Conservation (phyloP, 2,113 vertebrate genomes). For the Pygoscelis antarcticus region DNA sequence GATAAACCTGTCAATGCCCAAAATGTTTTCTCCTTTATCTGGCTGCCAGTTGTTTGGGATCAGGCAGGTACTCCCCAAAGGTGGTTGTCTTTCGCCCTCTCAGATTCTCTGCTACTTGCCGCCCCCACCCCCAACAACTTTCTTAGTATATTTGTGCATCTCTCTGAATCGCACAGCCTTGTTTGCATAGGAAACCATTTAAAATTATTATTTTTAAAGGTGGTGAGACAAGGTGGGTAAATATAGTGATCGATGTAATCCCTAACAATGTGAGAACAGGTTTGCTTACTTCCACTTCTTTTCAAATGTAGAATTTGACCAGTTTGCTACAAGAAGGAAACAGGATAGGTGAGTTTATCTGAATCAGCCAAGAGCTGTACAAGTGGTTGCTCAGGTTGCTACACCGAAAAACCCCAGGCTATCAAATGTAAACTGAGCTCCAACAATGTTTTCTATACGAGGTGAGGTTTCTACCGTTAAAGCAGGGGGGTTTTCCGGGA, state of each 20-base stretch:
- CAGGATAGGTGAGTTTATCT: not conserved
- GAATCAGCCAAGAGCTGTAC: not conserved
- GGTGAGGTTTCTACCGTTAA: not conserved
- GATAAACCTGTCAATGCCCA: not conserved
- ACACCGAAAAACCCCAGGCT: not conserved
- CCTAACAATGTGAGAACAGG: rapidly evolving
- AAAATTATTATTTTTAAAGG: not conserved
- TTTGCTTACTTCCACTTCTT: not conserved
- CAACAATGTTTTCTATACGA: not conserved
- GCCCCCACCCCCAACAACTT: not conserved
- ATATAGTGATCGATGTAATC: not conserved
- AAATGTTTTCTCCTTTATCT: not conserved
- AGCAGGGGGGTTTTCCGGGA: not conserved
- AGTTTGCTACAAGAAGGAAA: not conserved
- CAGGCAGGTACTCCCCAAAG: not conserved
- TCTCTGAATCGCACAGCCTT: not conserved
- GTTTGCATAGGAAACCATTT: not conserved
- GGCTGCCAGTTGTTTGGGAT: not conserved
- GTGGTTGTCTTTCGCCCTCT: not conserved
- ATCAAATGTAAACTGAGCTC: not conserved
- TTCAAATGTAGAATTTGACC: not conserved
- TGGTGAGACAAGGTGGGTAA: not conserved
- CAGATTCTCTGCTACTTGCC: not conserved
- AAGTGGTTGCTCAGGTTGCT: not conserved
- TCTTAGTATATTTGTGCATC: not conserved